Evolutionary conservation across 2,113 vertebrate species (phyloP).

Genomic region (Pycnonotus jocosus): DNA sequence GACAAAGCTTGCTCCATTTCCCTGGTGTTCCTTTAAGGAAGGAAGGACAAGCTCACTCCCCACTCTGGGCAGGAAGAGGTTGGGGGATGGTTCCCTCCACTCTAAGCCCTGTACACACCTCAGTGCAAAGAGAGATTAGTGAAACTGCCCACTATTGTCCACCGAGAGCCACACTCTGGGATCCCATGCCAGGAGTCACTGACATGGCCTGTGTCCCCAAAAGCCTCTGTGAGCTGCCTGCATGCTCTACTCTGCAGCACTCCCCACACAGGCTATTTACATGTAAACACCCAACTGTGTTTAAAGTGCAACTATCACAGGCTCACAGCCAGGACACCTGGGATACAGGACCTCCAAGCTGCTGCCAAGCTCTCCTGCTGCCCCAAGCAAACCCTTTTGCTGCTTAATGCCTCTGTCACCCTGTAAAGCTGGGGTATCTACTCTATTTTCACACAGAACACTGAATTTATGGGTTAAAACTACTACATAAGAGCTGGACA

Average conservation of each 20-base stretch:
- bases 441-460: neutral
- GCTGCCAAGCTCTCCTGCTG: neutral
- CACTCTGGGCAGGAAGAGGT: neutral
- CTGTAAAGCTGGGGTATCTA: neutral
- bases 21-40: neutral
- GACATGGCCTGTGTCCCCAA: neutral
- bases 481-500: neutral
- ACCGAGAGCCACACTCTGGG: neutral
- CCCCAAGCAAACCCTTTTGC: neutral
- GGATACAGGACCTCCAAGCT: neutral
- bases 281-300: neutral
- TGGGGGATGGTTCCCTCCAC: neutral
- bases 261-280: neutral
- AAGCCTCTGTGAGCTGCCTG: neutral
- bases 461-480: neutral
- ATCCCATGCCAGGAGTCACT: neutral
- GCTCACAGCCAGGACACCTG: neutral
- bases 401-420: neutral
- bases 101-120: neutral
- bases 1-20: neutral
- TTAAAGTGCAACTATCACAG: neutral
- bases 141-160: rapidly evolving
- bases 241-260: neutral
- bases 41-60: neutral
- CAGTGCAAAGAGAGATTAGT: neutral